phyloP scores from a whole-genome alignment of 1,140 invertebrate genomes.

The Aleiodes sp. region DNA sequence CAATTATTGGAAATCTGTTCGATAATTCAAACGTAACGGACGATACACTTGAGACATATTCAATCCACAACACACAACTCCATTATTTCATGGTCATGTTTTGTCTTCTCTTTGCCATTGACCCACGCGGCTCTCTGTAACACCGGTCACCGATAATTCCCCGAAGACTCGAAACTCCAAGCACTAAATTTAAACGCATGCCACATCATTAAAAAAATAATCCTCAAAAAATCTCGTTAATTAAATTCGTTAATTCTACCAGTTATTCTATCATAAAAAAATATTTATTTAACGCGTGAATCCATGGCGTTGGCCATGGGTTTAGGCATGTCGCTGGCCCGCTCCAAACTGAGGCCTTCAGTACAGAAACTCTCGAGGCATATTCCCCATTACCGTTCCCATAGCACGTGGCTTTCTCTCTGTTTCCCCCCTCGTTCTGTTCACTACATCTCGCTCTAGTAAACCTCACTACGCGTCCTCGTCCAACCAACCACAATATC shows the following conservation, averaged over 20 bases:
- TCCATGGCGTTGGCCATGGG: slow-evolving; percentile 50
- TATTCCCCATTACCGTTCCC: slow-evolving; percentile 57
- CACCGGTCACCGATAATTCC: neutral
- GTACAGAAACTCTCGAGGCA: slow-evolving; percentile 26
- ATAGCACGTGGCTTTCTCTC: slow-evolving; percentile 58
- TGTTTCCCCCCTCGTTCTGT: slow-evolving; percentile 26
- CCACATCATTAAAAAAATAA: too few relatives aligned
- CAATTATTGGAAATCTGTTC: neutral
- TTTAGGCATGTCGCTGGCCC: slow-evolving; percentile 61
- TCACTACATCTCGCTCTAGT: slow-evolving; percentile 18
- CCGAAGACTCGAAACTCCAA: neutral
- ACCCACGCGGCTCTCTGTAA: neutral
- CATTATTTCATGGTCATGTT: neutral
- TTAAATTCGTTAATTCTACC: too few relatives aligned
- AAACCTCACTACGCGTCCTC: neutral
- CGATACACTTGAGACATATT: neutral
- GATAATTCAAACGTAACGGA: neutral
- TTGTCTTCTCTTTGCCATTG: neutral
- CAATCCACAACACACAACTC: neutral
- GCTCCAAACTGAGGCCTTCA: slow-evolving; percentile 57
- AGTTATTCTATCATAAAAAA: too few relatives aligned
- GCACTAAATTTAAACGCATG: neutral
- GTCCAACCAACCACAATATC: neutral
- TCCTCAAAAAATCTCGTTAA: too few relatives aligned
- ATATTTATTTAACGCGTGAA: neutral